Evolutionary conservation across 2,797 vertebrate species (phyloP).

Genomic region (Mycteria americana): DNA sequence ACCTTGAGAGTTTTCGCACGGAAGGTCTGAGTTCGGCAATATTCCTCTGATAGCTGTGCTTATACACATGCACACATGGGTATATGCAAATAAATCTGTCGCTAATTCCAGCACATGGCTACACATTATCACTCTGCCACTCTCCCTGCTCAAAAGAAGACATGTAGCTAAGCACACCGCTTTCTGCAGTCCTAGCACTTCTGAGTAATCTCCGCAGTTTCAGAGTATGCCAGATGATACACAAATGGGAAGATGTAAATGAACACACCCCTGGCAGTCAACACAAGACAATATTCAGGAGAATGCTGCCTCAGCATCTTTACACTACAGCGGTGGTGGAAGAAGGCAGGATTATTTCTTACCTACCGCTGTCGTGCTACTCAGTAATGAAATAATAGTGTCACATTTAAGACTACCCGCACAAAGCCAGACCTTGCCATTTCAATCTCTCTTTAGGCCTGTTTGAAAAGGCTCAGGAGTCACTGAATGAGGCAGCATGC

Average conservation of each 20-base stretch:
- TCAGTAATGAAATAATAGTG: background rate
- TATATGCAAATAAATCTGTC: conserved; percentile 54
- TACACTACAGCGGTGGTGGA: background rate
- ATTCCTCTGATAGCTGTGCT: conserved; percentile 1
- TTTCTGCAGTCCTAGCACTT: conserved; percentile 36
- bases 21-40: conserved; percentile 14
- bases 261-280: background rate
- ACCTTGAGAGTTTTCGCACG: background rate
- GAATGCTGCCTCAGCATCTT: conserved; percentile 9
- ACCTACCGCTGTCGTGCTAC: background rate
- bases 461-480: background rate
- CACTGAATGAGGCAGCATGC: background rate
- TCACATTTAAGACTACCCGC: background rate
- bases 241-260: background rate
- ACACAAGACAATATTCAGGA: background rate
- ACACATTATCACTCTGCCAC: background rate
- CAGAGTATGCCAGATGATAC: background rate
- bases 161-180: background rate
- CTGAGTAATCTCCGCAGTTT: background rate
- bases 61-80: background rate
- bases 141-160: background rate
- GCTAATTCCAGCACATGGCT: conserved; percentile 53
- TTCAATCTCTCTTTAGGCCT: background rate
- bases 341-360: background rate
- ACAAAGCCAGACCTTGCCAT: background rate